phyloP scores from a whole-genome alignment of 2,797 vertebrate species.

The Sebastes flavidus region DNA sequence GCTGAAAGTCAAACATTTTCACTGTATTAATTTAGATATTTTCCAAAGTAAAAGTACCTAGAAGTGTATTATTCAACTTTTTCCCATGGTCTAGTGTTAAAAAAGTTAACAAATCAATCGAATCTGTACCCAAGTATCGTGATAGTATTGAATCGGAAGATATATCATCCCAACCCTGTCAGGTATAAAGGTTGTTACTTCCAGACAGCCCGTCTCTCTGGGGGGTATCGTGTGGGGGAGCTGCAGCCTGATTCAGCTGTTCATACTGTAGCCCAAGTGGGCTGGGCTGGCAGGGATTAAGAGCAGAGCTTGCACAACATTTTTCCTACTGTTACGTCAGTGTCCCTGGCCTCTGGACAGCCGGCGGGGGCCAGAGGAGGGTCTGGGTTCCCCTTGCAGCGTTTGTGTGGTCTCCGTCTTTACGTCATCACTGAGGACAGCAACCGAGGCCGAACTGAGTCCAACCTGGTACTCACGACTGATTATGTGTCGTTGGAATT shows the following conservation, averaged over 20 bases:
- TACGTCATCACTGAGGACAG: conserved; percentile 31
- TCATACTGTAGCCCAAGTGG: conserved; percentile 36
- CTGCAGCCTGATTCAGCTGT: conserved; percentile 50
- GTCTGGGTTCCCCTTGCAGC: conserved; percentile 38
- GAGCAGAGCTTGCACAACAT: conserved; percentile 65
- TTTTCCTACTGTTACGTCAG: conserved; percentile 70
- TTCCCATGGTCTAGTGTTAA: too few relatives aligned
- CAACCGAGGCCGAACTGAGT: conserved; percentile 15
- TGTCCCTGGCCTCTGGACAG: conserved; percentile 56
- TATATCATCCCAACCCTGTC: too few relatives aligned
- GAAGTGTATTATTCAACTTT: too few relatives aligned
- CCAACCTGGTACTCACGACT: conserved; percentile 4
- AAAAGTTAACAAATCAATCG: too few relatives aligned
- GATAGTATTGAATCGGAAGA: too few relatives aligned
- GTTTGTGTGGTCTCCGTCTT: conserved; percentile 68
- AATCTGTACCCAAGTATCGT: too few relatives aligned
- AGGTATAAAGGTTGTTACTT: conserved; percentile 26
- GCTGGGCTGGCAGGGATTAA: conserved; percentile 40
- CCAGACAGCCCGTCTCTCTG: conserved; percentile 46
- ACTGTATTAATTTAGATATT: too few relatives aligned
- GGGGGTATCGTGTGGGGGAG: conserved; percentile 23
- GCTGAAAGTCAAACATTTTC: too few relatives aligned
- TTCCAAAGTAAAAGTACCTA: too few relatives aligned
- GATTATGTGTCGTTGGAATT: conserved; percentile 9
- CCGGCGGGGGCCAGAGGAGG: conserved; percentile 31